Base-by-base conservation (phyloP, 2,113 vertebrate genomes). In the Centrocercus urophasianus region DNA sequence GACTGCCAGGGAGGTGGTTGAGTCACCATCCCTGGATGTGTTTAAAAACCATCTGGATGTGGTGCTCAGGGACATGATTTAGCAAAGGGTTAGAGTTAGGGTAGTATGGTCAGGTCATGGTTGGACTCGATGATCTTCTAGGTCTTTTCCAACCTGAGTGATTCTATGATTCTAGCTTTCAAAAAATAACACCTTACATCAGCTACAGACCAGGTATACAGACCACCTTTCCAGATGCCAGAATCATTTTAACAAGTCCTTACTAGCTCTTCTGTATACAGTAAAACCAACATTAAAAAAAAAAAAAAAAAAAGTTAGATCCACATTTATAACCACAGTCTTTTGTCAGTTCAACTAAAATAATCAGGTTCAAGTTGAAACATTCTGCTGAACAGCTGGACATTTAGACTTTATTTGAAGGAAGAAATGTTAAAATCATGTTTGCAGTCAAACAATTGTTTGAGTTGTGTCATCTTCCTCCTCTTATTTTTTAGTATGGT, bases 361-460 rank as follows among this genome's bases (percentile, higher is more conserved):
- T 16, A 71, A 87, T 65, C 38, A 70, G 32, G 28, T 91, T 93
- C 34, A 77, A 74, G 34, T 66, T 82, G 78, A 65, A 89, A 76
- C 36, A 56, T 40, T 85, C 40, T 64, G 45, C 48, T 73, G 19
- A 93, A 89, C 36, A 83, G 61, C 43, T 77, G 43, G 52, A 89
- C 40, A 43, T 76, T 71, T 32, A 73, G 76, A 79, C 32, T 76
- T 27, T 61, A 64, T 47, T 89, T 63, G 57, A 82, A 90, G 82
- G 47, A 90, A 88, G 60, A 91, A 95, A 95, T 61, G 20, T 64
- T 87, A 93, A 93, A 93, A 83, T 72, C 22, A 25, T 25, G 20
- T 78, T 83, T 93, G 76, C 69, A 83, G 34, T 77, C 54, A 73
- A 84, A 87, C 54, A 91, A 64, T 43, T 38, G 38, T 38, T 38